Evolutionary conservation across 2,113 vertebrate species (phyloP), one percentile per base, ranked within the genome.

Genomic region (Microtus pennsylvanicus): DNA sequence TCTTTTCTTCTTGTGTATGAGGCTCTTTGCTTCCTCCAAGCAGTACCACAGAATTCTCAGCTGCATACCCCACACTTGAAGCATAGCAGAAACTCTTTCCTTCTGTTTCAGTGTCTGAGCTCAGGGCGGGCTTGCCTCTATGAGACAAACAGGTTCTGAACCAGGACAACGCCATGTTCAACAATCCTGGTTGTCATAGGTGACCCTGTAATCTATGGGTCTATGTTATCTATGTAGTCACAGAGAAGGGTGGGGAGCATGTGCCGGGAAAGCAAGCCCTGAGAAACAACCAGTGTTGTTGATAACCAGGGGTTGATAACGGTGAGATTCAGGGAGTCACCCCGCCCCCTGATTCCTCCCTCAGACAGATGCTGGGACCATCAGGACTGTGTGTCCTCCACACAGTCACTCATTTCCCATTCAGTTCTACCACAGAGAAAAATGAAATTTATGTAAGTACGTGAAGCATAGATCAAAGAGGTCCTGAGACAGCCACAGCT

Each of bases 241-340:
- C 45, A 7, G 58, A 47, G 28, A 14, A 35, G 16, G 12, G 1
- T 4, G 5, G 7, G 0, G 1, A 9, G 24, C 10, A 26, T 65
- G 33, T 26, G 69, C n/a, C 4, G 24, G 28, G 76, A 83, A 96
- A 28, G 63, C 42, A 42, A 14, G 70, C 9, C 17, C 38, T 69
- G 24, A 35, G 26, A 83, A 83, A 83, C 8, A 38, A 33, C 30
- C 35, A 58, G 13, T n/a, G n/a, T n/a, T n/a, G n/a, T n/a, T n/a
- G n/a, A n/a, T n/a, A n/a, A n/a, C n/a, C n/a, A n/a, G 13, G 24
- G 21, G 5, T 55, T 82, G 78, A 42, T 52, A 12, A 38, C 13
- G 30, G 1, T 78, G 22, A 70, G 58, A 89, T 80, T 19, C 30
- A 30, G 24, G 45, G 69, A 45, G 28, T 76, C 14, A 8, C 65